Percentiles rank a stretch among this genome's conserved stretches.
Evolutionary conservation across 2,888 invertebrate species (phyloP).

Genomic region (Monopis laevigella): DNA sequence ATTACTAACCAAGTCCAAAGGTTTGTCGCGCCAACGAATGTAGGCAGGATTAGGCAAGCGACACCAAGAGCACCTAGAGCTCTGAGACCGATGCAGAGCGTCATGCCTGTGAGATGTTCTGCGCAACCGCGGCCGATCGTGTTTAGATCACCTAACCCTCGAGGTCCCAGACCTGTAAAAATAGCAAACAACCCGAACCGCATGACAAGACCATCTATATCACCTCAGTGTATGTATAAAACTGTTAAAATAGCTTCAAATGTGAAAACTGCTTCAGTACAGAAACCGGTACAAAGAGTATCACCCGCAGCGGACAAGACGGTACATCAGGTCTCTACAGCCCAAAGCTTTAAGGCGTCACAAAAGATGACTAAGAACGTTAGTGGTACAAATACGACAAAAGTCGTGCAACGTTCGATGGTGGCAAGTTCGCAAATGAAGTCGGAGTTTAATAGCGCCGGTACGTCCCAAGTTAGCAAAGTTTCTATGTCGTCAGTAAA

Average conservation of each 20-base stretch:
- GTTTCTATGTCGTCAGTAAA: not conserved
- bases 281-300: constrained; percentile 33
- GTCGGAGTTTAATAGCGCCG: constrained; percentile 30
- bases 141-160: not conserved
- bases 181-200: no score
- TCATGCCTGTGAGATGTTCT: not conserved
- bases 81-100: not conserved
- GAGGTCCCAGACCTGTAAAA: not conserved
- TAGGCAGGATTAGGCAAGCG: no score
- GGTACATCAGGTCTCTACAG: no score
- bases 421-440: constrained; percentile 41
- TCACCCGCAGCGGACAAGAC: no score
- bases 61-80: no score
- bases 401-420: constrained; percentile 36
- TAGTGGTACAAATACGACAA: constrained; percentile 37
- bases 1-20: no score
- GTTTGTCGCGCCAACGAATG: no score
- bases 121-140: not conserved
- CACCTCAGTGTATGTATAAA: constrained; percentile 27
- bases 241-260: constrained; percentile 41
- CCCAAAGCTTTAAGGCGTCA: no score
- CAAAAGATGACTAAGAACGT: not conserved
- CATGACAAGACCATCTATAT: constrained; percentile 26
- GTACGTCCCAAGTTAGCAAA: constrained; percentile 37
- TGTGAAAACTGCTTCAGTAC: constrained; percentile 21